Evolutionary conservation across 2,888 invertebrate genomes (phyloP).

Genomic region (Meandrusa payeni): DNA sequence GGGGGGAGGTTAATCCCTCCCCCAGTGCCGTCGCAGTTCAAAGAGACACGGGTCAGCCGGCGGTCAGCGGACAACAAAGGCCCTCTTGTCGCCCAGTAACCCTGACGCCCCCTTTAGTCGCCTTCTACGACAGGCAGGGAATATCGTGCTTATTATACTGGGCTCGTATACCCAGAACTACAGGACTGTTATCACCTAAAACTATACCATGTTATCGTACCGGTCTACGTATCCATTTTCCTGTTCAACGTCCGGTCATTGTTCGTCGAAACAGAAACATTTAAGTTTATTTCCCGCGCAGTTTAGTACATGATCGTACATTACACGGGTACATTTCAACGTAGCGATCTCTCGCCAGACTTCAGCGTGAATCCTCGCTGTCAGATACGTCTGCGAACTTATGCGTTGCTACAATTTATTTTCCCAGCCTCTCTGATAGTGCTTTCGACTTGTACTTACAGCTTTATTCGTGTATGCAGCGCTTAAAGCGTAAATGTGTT

Average conservation of each 20-base stretch:
- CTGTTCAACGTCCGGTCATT: neutral
- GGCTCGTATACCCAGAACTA: too few relatives aligned
- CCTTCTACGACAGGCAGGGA: too few relatives aligned
- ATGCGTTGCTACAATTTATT: slow-evolving; percentile 25
- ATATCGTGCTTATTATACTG: too few relatives aligned
- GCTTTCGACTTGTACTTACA: slow-evolving; percentile 20
- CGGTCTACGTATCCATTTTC: too few relatives aligned
- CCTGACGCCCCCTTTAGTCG: too few relatives aligned
- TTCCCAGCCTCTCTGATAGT: slow-evolving; percentile 22
- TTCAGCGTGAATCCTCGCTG: slow-evolving; percentile 20
- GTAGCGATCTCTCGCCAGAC: slow-evolving; percentile 8
- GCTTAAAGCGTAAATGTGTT: slow-evolving; percentile 3
- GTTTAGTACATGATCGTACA: slow-evolving; percentile 15
- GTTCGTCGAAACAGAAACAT: slow-evolving; percentile 10
- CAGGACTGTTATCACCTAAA: too few relatives aligned
- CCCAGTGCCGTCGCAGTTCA: too few relatives aligned
- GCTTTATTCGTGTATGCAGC: slow-evolving; percentile 6
- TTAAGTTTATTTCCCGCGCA: slow-evolving; percentile 9
- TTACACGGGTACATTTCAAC: slow-evolving; percentile 15
- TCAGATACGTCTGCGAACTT: slow-evolving; percentile 24
- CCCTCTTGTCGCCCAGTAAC: too few relatives aligned
- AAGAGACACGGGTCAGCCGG: too few relatives aligned
- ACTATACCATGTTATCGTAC: too few relatives aligned
- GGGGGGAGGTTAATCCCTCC: too few relatives aligned
- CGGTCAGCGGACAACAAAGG: too few relatives aligned